Base-by-base conservation (phyloP, 2,888 invertebrate genomes). In the Watsonalla binaria region DNA sequence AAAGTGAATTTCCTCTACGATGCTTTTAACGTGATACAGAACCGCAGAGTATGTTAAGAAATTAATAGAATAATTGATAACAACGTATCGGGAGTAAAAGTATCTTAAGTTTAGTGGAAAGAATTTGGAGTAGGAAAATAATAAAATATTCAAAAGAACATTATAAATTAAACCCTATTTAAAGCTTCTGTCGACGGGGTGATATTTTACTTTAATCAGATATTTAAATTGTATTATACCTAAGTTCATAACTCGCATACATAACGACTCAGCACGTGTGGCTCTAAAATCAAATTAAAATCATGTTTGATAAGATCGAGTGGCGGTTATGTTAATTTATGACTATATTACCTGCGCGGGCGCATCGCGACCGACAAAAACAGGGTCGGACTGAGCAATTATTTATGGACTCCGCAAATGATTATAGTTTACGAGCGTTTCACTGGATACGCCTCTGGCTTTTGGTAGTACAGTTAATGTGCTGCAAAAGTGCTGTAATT, bases 241-340 rank as follows among this genome's bases (percentile, higher is more conserved):
- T 82, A 86, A 78, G 65, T 70, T 78, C 88, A 80, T 90, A 89
- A 90, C 86, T 90, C 77, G 81, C 68, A 51, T 60, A 58, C 68
- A 70, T 78, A 88, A 82, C 82, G 77, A 73, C 78, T 82, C 86
- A 81, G 89, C 89, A 89, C 89, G 89, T 90, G 90, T 87, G 90
- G 90, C 71, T 87, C 85, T 83, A 69, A 87, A 90, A 90, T 90
- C 90, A 90, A 90, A 90, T 90, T 90, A 90, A 90, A 90, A 89
- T 88, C 89, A 87, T 89, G 87, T 88, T 89, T 88, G 90, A 90
- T 90, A 90, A 90, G 86, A 90, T 90, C 90, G 88, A 88, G 84
- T 89, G 90, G 89, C 88, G 86, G 90, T 90, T 90, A 90, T 90
- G 89, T 86, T 89, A 90, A 90, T 90, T 90, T 90, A 90, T 90